A percentile compares a stretch with the other conserved stretches of the same genome.
Evolutionary conservation across 2,888 invertebrate genomes (phyloP).

Genomic region (Eremobia ochroleuca): DNA sequence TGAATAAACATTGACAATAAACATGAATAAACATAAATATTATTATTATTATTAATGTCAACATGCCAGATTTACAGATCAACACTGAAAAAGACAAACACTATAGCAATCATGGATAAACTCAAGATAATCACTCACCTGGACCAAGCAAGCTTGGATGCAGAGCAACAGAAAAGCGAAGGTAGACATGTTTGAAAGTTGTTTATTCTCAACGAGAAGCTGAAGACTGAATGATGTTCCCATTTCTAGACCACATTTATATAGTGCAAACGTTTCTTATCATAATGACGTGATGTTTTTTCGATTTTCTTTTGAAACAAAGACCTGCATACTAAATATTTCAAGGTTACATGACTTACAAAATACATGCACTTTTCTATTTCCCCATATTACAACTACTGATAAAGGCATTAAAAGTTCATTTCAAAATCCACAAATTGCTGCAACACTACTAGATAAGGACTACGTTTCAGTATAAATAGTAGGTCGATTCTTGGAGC

Average conservation of each 20-base stretch:
- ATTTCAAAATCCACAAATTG: neutral
- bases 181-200: slow-evolving; percentile 2
- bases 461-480: neutral
- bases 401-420: slow-evolving; percentile 7
- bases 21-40: too few relatives aligned
- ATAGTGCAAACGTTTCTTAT: neutral
- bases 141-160: slow-evolving; percentile 14
- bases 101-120: too few relatives aligned
- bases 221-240: neutral
- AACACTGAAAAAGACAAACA: too few relatives aligned
- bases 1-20: too few relatives aligned
- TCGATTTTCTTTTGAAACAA: neutral
- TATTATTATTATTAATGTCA: too few relatives aligned
- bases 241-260: neutral
- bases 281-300: neutral
- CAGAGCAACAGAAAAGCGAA: slow-evolving; percentile 15
- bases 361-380: slow-evolving; percentile 8
- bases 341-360: neutral
- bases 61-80: too few relatives aligned
- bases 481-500: neutral
- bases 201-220: neutral
- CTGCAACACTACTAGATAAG: slow-evolving; percentile 15
- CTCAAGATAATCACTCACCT: neutral
- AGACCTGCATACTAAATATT: neutral
- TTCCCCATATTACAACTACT: slow-evolving; percentile 1